Base-by-base conservation (phyloP, 2,888 invertebrate genomes). In the Cephalotes varians region DNA sequence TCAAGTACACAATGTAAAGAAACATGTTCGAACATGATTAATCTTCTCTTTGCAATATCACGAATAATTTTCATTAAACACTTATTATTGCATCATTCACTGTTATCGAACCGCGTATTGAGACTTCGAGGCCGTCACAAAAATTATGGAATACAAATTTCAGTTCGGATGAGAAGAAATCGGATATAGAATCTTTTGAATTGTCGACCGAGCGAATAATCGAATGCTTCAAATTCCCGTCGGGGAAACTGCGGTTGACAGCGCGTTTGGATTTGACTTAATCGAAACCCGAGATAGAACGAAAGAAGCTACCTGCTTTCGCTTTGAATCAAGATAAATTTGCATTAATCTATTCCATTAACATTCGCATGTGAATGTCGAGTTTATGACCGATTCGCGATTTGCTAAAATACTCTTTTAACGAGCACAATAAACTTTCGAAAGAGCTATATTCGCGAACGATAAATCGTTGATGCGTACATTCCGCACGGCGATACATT, bases 301-400 rank as follows among this genome's bases (percentile, higher is more conserved):
- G 34, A 21, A 25, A 31, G 34, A 10, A 31, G 18, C 18, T 67
- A 47, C n/a, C 47, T 72, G 56, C 18, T 31, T 58, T 84, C 62
- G 71, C 47, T 73, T 79, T 65, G 58, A 69, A 40, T 67, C 60
- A 47, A 28, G 54, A 47, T 81, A 86, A 80, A 82, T 67, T 31
- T 51, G 74, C 72, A 62, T 86, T 88, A 85, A 87, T 83, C 82
- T 69, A 58, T 81, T 67, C 83, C 58, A 82, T 87, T 85, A 85
- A 58, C 37, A 71, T 37, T 34, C 49, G 40, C 21, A 56, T 18
- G 51, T 54, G 54, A 67, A 67, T 56, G 56, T n/a, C 34, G 37
- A n/a, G 62, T 80, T 77, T 56, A 72, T n/a, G 28, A 40, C 12
- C n/a, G 28, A 40, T 56, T 25, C 51, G 47, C 31, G 25, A 51